These are phyloP conservation scores for Noctua fimbriata DNA, from an alignment of 2,888 invertebrate species.

Conservation along the genomic window DNA sequence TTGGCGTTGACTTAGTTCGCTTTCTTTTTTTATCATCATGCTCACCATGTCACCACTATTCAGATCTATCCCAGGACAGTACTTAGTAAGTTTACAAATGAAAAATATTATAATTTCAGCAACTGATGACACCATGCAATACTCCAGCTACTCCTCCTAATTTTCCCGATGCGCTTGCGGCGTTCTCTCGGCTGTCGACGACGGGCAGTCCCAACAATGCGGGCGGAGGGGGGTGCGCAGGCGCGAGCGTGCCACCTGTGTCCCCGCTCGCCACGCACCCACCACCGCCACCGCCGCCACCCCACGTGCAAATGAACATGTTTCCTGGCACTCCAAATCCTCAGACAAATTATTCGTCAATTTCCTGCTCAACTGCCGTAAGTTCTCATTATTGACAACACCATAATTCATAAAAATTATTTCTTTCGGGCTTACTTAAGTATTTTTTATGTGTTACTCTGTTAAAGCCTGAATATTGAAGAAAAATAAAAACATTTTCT, in stretches of 20 bases:
- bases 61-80: too few relatives aligned
- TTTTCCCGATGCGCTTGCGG: constrained; percentile 97
- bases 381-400: constrained; percentile 62
- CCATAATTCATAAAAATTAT: constrained; percentile 1
- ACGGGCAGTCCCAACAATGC: constrained; percentile 88
- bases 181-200: constrained; percentile 96
- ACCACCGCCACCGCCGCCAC: constrained; percentile 77
- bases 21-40: too few relatives aligned
- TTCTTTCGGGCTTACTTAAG: neutral
- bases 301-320: constrained; percentile 80
- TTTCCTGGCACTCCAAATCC: constrained; percentile 82
- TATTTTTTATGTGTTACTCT: neutral
- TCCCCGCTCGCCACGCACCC: constrained; percentile 87
- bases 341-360: constrained; percentile 84
- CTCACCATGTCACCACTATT: too few relatives aligned
- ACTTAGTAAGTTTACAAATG: neutral
- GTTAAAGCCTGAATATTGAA: neutral
- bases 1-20: too few relatives aligned
- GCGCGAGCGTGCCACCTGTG: constrained; percentile 81
- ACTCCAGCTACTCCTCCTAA: constrained; percentile 98
- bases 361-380: constrained; percentile 88
- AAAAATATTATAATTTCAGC: constrained; percentile 77
- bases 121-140: constrained; percentile 97
- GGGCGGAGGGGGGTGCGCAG: constrained; percentile 76
- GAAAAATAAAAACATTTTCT: neutral